phyloP scores from a whole-genome alignment of 2,113 vertebrate genomes.

The Zosterops lateralis region DNA sequence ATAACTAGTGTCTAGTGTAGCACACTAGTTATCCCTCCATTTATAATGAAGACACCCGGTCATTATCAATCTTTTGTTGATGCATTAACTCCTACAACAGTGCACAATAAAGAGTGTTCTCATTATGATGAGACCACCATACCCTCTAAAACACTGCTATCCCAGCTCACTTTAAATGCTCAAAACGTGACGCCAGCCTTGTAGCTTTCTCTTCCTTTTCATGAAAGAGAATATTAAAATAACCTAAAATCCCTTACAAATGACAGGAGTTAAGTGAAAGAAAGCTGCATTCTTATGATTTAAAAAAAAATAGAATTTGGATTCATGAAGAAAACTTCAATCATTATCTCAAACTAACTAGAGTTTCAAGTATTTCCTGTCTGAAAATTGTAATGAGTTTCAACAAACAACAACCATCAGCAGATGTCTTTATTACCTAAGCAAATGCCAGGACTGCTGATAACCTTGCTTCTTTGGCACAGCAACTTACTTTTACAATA shows the following conservation, averaged over 20 bases:
- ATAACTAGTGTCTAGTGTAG: background rate
- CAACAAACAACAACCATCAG: slow-evolving; percentile 36
- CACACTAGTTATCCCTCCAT: background rate
- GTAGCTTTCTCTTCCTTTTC: background rate
- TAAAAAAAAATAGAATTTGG: background rate
- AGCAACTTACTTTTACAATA: background rate
- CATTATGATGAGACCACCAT: background rate
- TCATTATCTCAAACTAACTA: background rate
- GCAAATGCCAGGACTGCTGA: background rate
- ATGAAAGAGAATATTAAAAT: background rate
- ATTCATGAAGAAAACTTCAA: background rate
- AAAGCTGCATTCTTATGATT: background rate
- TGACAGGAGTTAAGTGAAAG: background rate
- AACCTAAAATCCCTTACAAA: background rate
- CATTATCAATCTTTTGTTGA: background rate
- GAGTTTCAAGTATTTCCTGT: slow-evolving; percentile 38
- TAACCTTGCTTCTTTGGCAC: slow-evolving; percentile 4
- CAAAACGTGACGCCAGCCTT: background rate
- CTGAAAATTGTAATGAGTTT: slow-evolving; percentile 3
- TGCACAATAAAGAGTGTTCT: background rate
- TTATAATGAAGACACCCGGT: background rate
- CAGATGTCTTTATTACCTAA: slow-evolving; percentile 39
- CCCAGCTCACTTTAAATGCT: background rate
- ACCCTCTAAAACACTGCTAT: background rate
- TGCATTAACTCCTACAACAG: background rate